A percentile compares a stretch with the other conserved stretches of the same genome.
Evolutionary conservation across 2,797 vertebrate genomes (phyloP).

Genomic region (Cyprinella venusta): DNA sequence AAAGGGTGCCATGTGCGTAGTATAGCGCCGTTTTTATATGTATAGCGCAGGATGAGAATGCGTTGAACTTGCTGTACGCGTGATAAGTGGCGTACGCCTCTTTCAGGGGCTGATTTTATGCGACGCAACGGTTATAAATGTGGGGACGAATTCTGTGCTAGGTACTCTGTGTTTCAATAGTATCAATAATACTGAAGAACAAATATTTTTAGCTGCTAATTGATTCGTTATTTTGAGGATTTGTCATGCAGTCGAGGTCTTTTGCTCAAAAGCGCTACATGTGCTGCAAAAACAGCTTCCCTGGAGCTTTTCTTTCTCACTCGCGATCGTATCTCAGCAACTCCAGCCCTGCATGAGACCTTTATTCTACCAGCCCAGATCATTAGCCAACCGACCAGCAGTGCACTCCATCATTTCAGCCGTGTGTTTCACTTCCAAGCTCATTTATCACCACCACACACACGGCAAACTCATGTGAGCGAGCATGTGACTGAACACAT

Average conservation of each 20-base stretch:
- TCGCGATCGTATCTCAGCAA: background rate
- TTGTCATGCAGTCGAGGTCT: slow-evolving; percentile 3
- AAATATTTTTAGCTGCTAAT: background rate
- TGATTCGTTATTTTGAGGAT: background rate
- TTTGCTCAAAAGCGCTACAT: background rate
- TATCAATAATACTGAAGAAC: no score
- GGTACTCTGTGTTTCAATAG: accelerated
- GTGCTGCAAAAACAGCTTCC: background rate
- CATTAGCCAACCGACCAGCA: slow-evolving; percentile 29
- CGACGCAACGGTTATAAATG: no score
- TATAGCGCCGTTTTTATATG: no score
- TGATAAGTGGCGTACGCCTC: no score
- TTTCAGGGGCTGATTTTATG: no score
- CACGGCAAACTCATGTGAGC: background rate
- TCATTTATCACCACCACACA: slow-evolving; percentile 9
- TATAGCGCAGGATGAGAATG: no score
- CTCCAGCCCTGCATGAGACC: slow-evolving; percentile 15
- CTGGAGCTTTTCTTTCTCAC: slow-evolving; percentile 9
- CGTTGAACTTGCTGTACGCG: no score
- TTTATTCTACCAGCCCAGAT: slow-evolving; percentile 37
- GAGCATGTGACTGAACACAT: slow-evolving; percentile 11
- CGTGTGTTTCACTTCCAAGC: background rate
- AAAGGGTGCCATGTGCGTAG: no score
- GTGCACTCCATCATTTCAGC: slow-evolving; percentile 19
- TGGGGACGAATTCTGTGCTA: background rate